Base-by-base conservation (phyloP, 2,113 vertebrate species). In the Spizaetus ornatus region DNA sequence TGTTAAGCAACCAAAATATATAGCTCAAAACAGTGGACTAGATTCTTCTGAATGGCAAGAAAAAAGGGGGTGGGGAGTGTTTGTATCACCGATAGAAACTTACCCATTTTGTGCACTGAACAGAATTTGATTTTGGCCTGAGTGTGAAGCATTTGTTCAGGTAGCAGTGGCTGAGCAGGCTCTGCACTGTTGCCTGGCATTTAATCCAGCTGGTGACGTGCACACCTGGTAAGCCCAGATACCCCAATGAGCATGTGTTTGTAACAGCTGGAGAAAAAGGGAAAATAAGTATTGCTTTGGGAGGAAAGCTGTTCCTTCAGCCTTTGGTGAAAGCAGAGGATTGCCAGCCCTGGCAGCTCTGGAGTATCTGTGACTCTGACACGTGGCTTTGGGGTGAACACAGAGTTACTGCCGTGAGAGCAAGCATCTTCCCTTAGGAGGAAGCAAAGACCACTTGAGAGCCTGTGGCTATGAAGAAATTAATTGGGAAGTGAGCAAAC, bases 211-310 rank as follows among this genome's bases (percentile, higher is more conserved):
- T 84, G 72, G 32, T 86, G 67, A 45, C 0, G 0, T 10, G 55
- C 0, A 1, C 32, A 27, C 12, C 56, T 77, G 71, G 62, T 45
- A 22, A 86, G 5, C 29, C 13, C 43, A 22, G 62, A 40, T 16
- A 52, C 3, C 18, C 4, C 38, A 9, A 1, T 1, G n/a, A 21
- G 9, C 6, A 4, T 16, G 27, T 31, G 62, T 42, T 42, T n/a
- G 47, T 15, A 59, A 58, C 27, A 63, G 61, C 52, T 74, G 73
- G 36, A 63, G 31, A 8, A 66, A 72, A 66, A 20, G 14, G n/a
- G 52, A 48, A n/a, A 26, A 59, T 5, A 12, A 40, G 17, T 6
- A 20, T n/a, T 55, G 21, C 5, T 52, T 45, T 69, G 72, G n/a
- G 55, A 43, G 18, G 31, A 72, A 74, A 86, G 55, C 42, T 78